Evolutionary conservation across 2,113 vertebrate species (phyloP), one percentile per base, ranked within the genome.

Genomic region (Catharus fuscescens): DNA sequence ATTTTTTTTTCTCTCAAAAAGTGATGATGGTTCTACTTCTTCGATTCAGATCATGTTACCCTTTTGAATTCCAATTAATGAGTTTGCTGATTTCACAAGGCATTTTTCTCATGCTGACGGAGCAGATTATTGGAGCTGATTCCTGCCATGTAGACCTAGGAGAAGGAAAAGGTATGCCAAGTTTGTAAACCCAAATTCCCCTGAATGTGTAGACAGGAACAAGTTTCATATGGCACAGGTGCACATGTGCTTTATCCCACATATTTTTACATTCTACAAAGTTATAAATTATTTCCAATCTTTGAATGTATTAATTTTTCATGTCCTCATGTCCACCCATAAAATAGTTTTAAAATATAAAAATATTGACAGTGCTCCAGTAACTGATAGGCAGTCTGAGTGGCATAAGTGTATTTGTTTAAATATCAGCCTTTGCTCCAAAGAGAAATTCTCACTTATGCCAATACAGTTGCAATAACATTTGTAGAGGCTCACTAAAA

Each of bases 401-500:
- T 64, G 62, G 48, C 25, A 18, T 52, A 91, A 94, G 15, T 45
- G 10, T 64, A 60, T 86, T 88, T 60, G 8, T 80, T 95, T 82
- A 93, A 80, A 44, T 42, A 88, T 45, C 45, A 86, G 52, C 53
- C 82, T 95, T 95, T 96, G 77, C 86, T 81, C 80, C 40, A 47
- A 77, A 61, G 21, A 78, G 62, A 72, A 82, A 62, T 56, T 90
- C 53, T 93, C 53, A 31, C 36, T 92, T 57, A 61, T 57, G 44
- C n/a, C 42, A 74, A 40, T 54, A 69, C 48, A 78, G 59, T 90
- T 94, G 70, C 65, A 93, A 89, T 85, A 93, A 93, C 80, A 90
- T 95, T 96, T 95, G 93, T 36, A 64, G 42, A 93, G 38, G 5
- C 45, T 85, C 36, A 69, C 54, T 87, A 92, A 95, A 38, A 90